Evolutionary conservation across 2,797 vertebrate genomes (phyloP).

Genomic region (Apodemus agrarius): DNA sequence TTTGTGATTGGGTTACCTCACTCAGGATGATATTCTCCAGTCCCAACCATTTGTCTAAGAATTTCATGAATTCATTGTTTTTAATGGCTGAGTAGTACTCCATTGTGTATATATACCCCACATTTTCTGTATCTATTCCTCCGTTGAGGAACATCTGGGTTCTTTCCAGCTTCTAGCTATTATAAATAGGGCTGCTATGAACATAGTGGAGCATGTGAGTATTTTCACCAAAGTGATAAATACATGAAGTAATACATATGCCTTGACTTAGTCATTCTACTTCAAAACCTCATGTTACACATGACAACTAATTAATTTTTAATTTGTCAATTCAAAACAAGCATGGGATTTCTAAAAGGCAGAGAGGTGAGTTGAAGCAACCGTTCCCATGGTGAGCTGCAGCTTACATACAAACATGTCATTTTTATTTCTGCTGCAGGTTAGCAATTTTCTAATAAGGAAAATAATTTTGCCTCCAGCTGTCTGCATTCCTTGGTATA

Average conservation of each 20-base stretch:
- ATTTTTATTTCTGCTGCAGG: conserved; percentile 41
- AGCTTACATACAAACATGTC: conserved; percentile 33
- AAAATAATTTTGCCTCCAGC: conserved; percentile 31
- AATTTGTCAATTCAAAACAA: background rate
- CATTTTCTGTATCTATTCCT: too few relatives aligned
- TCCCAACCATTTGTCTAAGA: too few relatives aligned
- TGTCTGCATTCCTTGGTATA: conserved; percentile 28
- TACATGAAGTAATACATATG: background rate
- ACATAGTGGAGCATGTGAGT: background rate
- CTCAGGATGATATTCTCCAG: too few relatives aligned
- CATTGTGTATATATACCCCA: too few relatives aligned
- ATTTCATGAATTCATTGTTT: too few relatives aligned
- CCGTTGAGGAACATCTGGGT: too few relatives aligned
- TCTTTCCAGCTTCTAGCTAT: too few relatives aligned
- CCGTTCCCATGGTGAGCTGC: background rate
- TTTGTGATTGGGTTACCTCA: too few relatives aligned
- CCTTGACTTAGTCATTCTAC: background rate
- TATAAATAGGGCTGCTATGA: too few relatives aligned
- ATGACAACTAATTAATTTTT: background rate
- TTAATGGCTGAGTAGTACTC: too few relatives aligned
- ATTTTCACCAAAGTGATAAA: background rate
- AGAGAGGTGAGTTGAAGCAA: conserved; percentile 42
- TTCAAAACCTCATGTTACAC: conserved; percentile 3
- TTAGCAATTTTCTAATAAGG: conserved; percentile 51
- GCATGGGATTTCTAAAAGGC: background rate